A percentile compares a stretch with the other conserved stretches of the same genome.
These are phyloP conservation scores for Drosophila carrolli DNA, from an alignment of 1,140 invertebrate genomes.

Conservation along the genomic window DNA sequence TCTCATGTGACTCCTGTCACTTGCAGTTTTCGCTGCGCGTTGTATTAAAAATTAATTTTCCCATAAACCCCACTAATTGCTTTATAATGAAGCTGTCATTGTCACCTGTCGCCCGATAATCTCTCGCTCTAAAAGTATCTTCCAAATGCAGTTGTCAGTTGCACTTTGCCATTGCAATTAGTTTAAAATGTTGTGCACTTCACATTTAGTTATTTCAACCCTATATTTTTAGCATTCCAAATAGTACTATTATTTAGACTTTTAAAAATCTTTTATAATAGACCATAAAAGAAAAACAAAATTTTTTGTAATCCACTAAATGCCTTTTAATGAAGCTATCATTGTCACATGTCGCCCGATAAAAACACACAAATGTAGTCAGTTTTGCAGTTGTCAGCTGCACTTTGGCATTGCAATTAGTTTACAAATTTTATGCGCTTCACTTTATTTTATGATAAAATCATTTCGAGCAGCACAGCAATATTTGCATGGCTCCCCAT, in stretches of 20 bases:
- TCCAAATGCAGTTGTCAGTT: conserved; percentile 27
- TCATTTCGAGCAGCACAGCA: conserved; percentile 2
- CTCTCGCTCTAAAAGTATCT: conserved; percentile 47
- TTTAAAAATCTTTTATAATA: no score
- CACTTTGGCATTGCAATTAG: conserved; percentile 41
- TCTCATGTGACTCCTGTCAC: conserved; percentile 72
- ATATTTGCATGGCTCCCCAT: conserved; percentile 50
- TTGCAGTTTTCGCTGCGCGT: conserved; percentile 66
- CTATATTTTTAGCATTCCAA: no score
- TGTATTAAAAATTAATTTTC: conserved; percentile 77
- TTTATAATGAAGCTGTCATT: conserved; percentile 82
- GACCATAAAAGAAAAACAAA: neutral
- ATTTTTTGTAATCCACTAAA: conserved; percentile 28
- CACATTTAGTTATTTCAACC: neutral
- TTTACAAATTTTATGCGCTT: conserved; percentile 50
- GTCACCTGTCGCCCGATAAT: conserved; percentile 79
- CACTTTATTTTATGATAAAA: conserved; percentile 24
- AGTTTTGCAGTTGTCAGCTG: conserved; percentile 36
- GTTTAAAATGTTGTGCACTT: neutral
- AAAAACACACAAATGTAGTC: neutral
- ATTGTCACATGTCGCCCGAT: conserved; percentile 68
- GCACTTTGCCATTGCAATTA: conserved; percentile 14
- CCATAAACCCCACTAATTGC: conserved; percentile 65
- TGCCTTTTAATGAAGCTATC: conserved; percentile 76
- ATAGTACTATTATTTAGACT: no score